Percentiles rank a stretch among this genome's conserved stretches.
phyloP scores from a whole-genome alignment of 2,113 vertebrate genomes.

The Mus musculus region GRCm39 chr8:103936501-103937000 shows the following conservation, averaged over 20 bases:
- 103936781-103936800: not conserved
- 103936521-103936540: not conserved
- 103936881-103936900: not conserved
- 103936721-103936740: constrained; percentile 10
- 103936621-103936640: not conserved
- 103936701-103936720: not conserved
- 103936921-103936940: not conserved
- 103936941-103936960: not conserved
- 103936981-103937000: not conserved
- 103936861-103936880: not conserved
- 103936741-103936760: constrained; percentile 46
- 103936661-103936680: not conserved
- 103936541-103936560: not conserved
- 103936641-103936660: not conserved
- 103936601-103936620: not conserved
- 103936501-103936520: not conserved
- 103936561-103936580: not conserved
- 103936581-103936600: not conserved
- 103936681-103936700: not conserved
- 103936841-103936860: constrained; percentile 42
- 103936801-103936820: not conserved
- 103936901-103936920: not conserved
- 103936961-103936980: not conserved
- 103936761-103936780: constrained; percentile 18
- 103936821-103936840: not conserved